A percentile compares a stretch with the other conserved stretches of the same genome.
These are phyloP conservation scores for Trigoniulus corallinus DNA, from an alignment of 1,140 invertebrate species.

Conservation along the genomic window DNA sequence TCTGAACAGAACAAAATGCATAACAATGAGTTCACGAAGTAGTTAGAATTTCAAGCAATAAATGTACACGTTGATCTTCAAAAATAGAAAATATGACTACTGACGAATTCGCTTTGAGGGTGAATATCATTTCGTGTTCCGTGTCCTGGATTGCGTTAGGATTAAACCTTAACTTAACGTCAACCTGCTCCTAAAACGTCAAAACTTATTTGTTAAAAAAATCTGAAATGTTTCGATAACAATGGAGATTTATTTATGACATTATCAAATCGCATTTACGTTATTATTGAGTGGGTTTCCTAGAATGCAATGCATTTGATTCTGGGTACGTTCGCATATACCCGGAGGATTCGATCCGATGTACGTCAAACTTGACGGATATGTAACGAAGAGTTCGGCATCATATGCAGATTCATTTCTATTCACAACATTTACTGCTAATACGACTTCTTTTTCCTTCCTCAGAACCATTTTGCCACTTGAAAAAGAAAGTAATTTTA, in stretches of 20 bases:
- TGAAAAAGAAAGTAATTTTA: not conserved
- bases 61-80: no score
- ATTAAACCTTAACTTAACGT: conserved; percentile 49
- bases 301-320: no score
- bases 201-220: conserved; percentile 2
- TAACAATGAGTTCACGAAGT: no score
- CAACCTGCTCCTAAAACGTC: not conserved
- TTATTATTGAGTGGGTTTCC: conserved; percentile 68
- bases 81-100: no score
- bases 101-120: conserved; percentile 71
- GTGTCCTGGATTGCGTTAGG: conserved; percentile 50
- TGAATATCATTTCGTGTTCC: conserved; percentile 47
- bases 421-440: conserved; percentile 60
- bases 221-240: not conserved
- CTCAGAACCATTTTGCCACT: conserved; percentile 42
- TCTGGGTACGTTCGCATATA: no score
- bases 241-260: not conserved
- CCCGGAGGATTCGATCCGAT: conserved; percentile 34
- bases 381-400: conserved; percentile 57
- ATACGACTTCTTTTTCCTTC: conserved; percentile 50
- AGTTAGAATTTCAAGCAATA: no score
- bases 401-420: conserved; percentile 78
- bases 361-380: conserved; percentile 61
- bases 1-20: no score
- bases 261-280: not conserved